phyloP scores from a whole-genome alignment of 1,140 invertebrate genomes.

The Sinonovacula constricta region DNA sequence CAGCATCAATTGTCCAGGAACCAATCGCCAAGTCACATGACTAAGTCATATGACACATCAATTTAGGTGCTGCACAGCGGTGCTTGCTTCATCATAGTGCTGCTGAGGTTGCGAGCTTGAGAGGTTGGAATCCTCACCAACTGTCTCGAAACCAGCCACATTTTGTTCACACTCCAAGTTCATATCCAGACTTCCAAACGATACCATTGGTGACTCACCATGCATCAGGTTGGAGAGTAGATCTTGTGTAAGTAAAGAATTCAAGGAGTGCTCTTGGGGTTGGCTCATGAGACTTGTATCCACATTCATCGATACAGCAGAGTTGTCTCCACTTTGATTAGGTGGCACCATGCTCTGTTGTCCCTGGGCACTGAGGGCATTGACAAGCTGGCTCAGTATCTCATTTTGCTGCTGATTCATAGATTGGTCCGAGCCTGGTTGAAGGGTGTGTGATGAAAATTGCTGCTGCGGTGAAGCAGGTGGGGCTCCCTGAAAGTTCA shows the following conservation, averaged over 20 bases:
- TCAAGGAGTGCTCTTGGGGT: constrained; percentile 28
- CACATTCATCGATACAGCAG: background rate
- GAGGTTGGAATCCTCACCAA: constrained; percentile 9
- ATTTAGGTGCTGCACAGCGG: constrained; percentile 32
- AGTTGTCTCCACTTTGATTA: background rate
- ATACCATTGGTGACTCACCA: constrained; percentile 22
- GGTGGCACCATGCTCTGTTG: background rate
- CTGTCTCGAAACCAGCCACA: constrained; percentile 27
- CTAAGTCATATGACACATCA: too few relatives aligned
- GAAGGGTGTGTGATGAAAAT: background rate
- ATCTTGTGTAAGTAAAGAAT: constrained; percentile 14
- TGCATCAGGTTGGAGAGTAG: background rate
- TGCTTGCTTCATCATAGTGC: constrained; percentile 24
- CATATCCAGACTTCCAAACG: constrained; percentile 17
- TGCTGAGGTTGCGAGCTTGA: constrained; percentile 22
- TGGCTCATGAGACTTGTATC: constrained; percentile 18
- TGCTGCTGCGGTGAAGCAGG: background rate
- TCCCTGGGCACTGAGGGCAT: background rate
- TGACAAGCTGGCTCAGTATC: constrained; percentile 18
- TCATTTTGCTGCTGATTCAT: constrained; percentile 16
- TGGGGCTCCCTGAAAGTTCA: constrained; percentile 2
- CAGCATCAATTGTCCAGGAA: too few relatives aligned
- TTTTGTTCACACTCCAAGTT: constrained; percentile 27
- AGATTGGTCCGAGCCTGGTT: constrained; percentile 1
- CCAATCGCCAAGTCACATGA: too few relatives aligned